Conservation (phyloP, 2,113 vertebrate genomes). For the Falcunculus frontatus region DNA sequence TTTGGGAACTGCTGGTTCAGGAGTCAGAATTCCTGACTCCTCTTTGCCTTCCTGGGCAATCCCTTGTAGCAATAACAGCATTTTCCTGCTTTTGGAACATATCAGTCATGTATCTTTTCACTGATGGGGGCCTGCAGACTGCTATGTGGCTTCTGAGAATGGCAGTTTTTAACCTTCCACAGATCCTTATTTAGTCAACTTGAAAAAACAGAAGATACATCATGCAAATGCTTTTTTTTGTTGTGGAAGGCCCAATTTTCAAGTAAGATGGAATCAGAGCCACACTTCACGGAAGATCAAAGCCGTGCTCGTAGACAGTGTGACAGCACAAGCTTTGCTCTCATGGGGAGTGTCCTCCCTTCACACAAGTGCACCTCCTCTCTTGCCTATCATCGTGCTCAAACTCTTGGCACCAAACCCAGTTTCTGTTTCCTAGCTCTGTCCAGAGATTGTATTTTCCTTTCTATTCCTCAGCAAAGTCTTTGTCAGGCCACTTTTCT, state of each 20-base stretch:
- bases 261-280: not conserved
- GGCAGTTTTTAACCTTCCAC: not conserved
- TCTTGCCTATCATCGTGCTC: not conserved
- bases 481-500: not conserved
- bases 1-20: not conserved
- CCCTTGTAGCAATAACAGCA: not conserved
- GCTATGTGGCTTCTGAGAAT: not conserved
- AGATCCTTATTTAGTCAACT: not conserved
- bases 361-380: not conserved
- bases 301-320: not conserved
- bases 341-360: not conserved
- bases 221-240: not conserved
- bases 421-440: not conserved
- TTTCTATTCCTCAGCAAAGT: not conserved
- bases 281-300: not conserved
- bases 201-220: not conserved
- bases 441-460: not conserved
- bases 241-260: not conserved
- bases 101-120: fast-evolving
- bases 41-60: not conserved
- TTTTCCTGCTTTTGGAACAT: not conserved
- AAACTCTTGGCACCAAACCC: not conserved
- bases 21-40: not conserved
- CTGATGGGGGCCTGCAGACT: not conserved
- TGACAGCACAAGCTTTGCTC: not conserved